Evolutionary conservation across 1,140 invertebrate genomes (phyloP).

Genomic region (Pygmarrhopalites habei): DNA sequence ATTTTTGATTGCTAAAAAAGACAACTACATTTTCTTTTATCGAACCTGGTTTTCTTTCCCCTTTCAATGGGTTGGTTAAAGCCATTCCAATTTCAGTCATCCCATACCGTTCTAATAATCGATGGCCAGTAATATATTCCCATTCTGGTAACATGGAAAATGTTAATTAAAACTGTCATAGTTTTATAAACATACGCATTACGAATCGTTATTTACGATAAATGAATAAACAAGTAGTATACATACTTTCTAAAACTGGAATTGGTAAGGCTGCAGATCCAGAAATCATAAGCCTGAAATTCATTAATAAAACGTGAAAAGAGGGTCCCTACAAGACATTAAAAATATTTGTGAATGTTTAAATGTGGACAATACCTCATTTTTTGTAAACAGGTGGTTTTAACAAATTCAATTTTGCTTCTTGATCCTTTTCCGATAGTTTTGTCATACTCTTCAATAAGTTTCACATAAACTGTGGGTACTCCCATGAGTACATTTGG

Average conservation of each 20-base stretch:
- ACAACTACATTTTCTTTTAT: conserved; percentile 45
- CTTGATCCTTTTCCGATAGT: conserved; percentile 54
- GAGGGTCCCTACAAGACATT: too few species aligned
- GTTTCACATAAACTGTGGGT: conserved; percentile 79
- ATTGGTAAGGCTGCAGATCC: conserved; percentile 77
- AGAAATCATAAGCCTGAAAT: conserved; percentile 68
- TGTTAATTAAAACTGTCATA: too few species aligned
- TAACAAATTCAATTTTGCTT: conserved; percentile 58
- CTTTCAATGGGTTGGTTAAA: conserved; percentile 68
- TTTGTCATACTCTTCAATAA: conserved; percentile 71
- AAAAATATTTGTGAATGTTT: too few species aligned
- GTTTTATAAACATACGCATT: too few species aligned
- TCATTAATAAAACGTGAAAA: too few species aligned
- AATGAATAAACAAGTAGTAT: too few species aligned
- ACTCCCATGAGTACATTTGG: conserved; percentile 83
- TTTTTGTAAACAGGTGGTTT: conserved; percentile 51
- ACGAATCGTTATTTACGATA: too few species aligned
- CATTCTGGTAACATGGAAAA: too few species aligned
- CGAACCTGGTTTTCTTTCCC: conserved; percentile 48
- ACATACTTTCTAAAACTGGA: conserved; percentile 62
- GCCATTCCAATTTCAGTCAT: conserved; percentile 88
- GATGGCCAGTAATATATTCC: conserved; percentile 74
- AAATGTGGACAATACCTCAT: too few species aligned
- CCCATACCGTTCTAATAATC: conserved; percentile 77
- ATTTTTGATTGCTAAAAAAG: background rate